A percentile compares a stretch with the other conserved stretches of the same genome.
Evolutionary conservation across 2,113 vertebrate species (phyloP).

Genomic region (Halcyon senegalensis): DNA sequence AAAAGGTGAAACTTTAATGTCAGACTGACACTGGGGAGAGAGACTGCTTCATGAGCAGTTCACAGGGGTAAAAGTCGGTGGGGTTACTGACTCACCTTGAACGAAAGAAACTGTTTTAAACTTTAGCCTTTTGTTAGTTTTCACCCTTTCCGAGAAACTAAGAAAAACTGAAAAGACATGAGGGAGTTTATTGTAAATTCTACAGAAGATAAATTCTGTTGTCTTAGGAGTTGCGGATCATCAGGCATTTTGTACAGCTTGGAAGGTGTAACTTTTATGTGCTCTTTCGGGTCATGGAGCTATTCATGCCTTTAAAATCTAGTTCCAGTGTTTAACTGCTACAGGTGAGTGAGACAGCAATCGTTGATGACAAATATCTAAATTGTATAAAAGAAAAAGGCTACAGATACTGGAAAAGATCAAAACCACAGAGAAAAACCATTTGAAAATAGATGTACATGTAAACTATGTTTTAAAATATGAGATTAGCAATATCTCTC

Average conservation of each 20-base stretch:
- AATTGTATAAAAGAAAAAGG: not conserved
- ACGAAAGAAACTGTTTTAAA: not conserved
- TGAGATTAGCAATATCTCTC: not conserved
- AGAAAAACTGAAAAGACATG: not conserved
- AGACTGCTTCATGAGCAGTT: not conserved
- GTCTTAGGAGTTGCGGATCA: not conserved
- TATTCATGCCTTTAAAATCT: not conserved
- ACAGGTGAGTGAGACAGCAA: not conserved
- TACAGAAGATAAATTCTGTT: not conserved
- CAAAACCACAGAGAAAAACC: not conserved
- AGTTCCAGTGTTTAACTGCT: not conserved
- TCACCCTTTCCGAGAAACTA: not conserved
- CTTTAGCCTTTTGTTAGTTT: not conserved
- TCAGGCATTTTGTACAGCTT: not conserved
- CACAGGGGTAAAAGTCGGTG: not conserved
- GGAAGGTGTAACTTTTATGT: not conserved
- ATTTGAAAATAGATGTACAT: not conserved
- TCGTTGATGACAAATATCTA: not conserved
- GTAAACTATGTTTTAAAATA: not conserved
- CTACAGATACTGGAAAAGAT: not conserved
- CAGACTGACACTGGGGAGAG: not conserved
- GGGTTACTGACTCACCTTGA: not conserved
- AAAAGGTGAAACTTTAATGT: not conserved
- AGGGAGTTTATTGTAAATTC: not conserved
- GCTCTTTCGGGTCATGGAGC: not conserved